Percentiles rank a stretch among this genome's conserved stretches.
Evolutionary conservation across 53 echinoderm and acorn worm genomes (phyloP).

Genomic region (Zoroaster sp.): DNA sequence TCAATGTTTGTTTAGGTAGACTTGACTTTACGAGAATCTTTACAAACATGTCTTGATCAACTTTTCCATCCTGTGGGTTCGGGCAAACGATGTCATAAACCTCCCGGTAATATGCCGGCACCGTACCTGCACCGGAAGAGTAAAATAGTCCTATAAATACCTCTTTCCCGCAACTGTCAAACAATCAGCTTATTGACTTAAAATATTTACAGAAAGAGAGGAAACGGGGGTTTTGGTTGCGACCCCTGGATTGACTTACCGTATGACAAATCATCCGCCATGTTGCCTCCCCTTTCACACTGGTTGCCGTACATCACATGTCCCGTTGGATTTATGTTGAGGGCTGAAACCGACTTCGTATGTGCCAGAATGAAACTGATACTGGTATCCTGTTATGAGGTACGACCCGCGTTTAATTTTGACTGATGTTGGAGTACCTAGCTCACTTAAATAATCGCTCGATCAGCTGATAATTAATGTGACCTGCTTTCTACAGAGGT

Average conservation of each 20-base stretch:
- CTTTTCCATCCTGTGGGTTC: slow-evolving; percentile 63
- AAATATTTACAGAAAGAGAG: not conserved
- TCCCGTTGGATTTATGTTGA: not conserved
- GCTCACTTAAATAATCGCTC: too few species aligned
- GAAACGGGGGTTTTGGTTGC: not conserved
- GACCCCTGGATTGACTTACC: slow-evolving; percentile 1
- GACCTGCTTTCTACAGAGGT: too few species aligned
- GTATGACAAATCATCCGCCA: slow-evolving; percentile 59
- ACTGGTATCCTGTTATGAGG: not conserved
- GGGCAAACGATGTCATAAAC: slow-evolving; percentile 99
- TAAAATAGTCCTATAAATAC: not conserved
- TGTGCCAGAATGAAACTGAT: not conserved
- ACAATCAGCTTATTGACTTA: not conserved
- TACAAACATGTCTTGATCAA: slow-evolving; percentile 93
- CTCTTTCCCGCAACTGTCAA: not conserved
- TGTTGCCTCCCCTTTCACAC: slow-evolving; percentile 54
- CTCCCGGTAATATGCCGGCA: slow-evolving; percentile 93
- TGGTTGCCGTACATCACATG: slow-evolving; percentile 17
- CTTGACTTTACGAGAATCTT: slow-evolving; percentile 94
- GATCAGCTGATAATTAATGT: too few species aligned
- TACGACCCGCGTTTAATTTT: too few species aligned
- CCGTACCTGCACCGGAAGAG: slow-evolving; percentile 62
- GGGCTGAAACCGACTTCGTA: not conserved
- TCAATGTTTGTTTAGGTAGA: slow-evolving; percentile 87
- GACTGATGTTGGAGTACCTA: too few species aligned